Evolutionary conservation across 2,888 invertebrate species (phyloP), one percentile per base, ranked within the genome.

Genomic region (Oxycera nigricornis): DNA sequence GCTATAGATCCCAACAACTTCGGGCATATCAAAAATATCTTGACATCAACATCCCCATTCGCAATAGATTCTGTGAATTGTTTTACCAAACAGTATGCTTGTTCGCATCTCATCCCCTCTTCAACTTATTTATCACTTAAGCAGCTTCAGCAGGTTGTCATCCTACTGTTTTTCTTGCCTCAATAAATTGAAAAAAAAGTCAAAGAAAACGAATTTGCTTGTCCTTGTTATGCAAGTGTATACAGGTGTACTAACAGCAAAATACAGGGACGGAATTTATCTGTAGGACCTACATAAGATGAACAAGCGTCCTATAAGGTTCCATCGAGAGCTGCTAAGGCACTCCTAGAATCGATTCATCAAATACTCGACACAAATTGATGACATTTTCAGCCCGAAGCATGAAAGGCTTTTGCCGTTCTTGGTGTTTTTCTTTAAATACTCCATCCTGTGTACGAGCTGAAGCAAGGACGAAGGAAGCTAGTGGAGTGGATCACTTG

Each of bases 291-390:
- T 35, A 35, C 35, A 35, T 35, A 7, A 35, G 6, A 35, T 11
- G 35, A 41, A 17, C 55, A 55, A 24, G 41, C 65, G 24, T 24
- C 26, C 65, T 65, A 30, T 39, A 22, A 17, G 39, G 22, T 24
- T n/a, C 4, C 65, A 39, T 65, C 41, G 26, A 30, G 11, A 50
- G 59, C 41, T 52, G 28, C 46, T 59, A 39, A 39, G 39, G 41
- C 24, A 17, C 73, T 50, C 52, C 50, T 52, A 20, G 65, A 73
- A 73, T 73, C 73, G 55, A 73, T 73, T 73, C 73, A 73, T 73
- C 73, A 73, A 73, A 65, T 73, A 57, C 55, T 35, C 73, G 73
- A 62, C 73, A 73, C 65, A 67, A 73, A 65, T 73, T 73, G 73
- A 65, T 73, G 73, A 52, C 65, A 73, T 65, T 73, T 67, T 65